Percentiles rank a stretch among this genome's conserved stretches.
Conservation (phyloP, 2,797 vertebrate genomes). For the Hypotaenidia okinawae region DNA sequence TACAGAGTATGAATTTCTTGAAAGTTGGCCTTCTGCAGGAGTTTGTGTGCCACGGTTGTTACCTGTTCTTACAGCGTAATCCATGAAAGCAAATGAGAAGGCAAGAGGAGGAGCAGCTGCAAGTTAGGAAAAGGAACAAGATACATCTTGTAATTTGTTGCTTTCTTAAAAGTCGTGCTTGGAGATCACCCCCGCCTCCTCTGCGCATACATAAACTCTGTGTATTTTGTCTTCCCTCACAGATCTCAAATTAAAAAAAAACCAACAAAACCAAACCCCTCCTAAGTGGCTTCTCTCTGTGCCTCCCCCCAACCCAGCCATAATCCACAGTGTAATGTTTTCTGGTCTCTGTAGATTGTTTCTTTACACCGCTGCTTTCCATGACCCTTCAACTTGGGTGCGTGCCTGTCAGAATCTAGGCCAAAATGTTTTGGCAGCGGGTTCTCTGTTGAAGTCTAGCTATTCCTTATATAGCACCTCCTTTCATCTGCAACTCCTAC, state of each 20-base stretch:
- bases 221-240: neutral
- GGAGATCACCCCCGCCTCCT: neutral
- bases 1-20: neutral
- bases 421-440: slow-evolving; percentile 65
- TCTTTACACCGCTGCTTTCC: slow-evolving; percentile 40
- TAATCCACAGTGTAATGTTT: slow-evolving; percentile 22
- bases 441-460: slow-evolving; percentile 52
- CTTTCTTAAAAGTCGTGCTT: neutral
- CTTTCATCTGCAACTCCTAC: slow-evolving; percentile 65
- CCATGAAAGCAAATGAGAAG: neutral
- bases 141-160: slow-evolving; percentile 30
- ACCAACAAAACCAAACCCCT: neutral
- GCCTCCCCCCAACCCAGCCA: neutral
- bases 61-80: neutral
- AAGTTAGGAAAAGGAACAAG: slow-evolving; percentile 5
- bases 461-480: slow-evolving; percentile 65
- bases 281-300: neutral
- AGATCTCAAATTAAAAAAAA: neutral
- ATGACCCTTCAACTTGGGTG: slow-evolving; percentile 60
- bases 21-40: neutral
- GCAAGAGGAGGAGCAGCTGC: neutral
- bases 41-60: neutral
- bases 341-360: slow-evolving; percentile 31
- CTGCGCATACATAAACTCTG: neutral
- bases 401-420: slow-evolving; percentile 55